phyloP scores from a whole-genome alignment of 2,888 invertebrate species.

The Oscheius myriophilus region DNA sequence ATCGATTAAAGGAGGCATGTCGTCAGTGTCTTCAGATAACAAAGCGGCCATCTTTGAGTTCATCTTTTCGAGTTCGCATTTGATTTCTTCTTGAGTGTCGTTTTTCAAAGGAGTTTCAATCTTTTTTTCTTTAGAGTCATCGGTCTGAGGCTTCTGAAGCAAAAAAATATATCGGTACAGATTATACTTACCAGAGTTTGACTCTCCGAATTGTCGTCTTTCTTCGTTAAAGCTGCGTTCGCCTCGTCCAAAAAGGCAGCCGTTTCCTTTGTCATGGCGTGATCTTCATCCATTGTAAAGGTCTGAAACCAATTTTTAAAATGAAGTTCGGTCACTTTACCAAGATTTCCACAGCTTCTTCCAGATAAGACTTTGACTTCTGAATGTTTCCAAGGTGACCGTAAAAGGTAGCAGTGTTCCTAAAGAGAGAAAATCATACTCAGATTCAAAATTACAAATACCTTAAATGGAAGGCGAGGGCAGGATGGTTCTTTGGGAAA shows the following conservation, averaged over 20 bases:
- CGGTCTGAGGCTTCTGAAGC: too few species aligned
- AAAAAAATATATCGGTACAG: too few species aligned
- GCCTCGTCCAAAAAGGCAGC: conserved; percentile 6
- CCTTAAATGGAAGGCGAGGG: conserved; percentile 63
- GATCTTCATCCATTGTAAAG: conserved; percentile 35
- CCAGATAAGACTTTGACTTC: conserved; percentile 38
- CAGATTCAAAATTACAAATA: neutral
- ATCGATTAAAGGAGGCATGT: too few species aligned
- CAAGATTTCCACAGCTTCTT: conserved; percentile 43
- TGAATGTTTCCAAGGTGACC: conserved; percentile 31
- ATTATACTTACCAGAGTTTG: too few species aligned
- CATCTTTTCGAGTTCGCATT: too few species aligned
- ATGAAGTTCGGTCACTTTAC: conserved; percentile 1
- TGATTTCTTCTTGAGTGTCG: too few species aligned
- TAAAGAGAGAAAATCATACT: neutral
- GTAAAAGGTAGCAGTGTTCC: conserved; percentile 53
- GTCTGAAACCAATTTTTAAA: conserved; percentile 14
- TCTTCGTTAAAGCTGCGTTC: neutral
- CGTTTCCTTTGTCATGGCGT: conserved; percentile 36
- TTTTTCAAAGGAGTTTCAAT: too few species aligned
- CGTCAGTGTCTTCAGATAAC: too few species aligned
- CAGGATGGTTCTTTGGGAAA: conserved; percentile 65
- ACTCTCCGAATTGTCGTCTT: too few species aligned
- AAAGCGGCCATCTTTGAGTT: too few species aligned
- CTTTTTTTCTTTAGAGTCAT: too few species aligned